Percentiles rank a stretch among this genome's conserved stretches.
Conservation (phyloP, 2,888 invertebrate species). For the Ophion ventricosus region DNA sequence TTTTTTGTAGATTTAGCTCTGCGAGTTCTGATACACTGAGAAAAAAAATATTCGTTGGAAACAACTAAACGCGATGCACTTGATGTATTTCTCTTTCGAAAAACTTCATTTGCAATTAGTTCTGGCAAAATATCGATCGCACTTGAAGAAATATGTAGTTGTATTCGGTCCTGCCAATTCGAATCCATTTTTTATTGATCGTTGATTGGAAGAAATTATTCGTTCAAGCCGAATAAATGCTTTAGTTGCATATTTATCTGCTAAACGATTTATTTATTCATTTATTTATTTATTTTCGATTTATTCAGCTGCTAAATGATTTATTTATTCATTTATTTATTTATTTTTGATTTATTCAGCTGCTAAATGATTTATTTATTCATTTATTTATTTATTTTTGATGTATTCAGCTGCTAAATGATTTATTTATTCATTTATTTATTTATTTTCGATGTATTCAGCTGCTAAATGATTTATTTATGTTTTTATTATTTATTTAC, state of each 20-base stretch:
- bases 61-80: background rate
- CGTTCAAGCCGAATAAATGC: background rate
- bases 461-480: too few species aligned
- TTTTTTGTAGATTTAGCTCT: background rate
- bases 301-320: background rate
- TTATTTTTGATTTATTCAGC: background rate
- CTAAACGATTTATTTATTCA: background rate
- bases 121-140: background rate
- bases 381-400: too few species aligned
- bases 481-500: too few species aligned
- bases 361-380: background rate
- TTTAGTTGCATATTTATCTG: background rate
- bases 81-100: background rate
- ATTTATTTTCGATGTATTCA: too few species aligned
- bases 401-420: background rate
- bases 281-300: background rate
- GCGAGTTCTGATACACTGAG: background rate
- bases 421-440: background rate
- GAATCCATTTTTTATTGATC: background rate
- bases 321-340: background rate
- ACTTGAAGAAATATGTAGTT: background rate
- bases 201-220: background rate
- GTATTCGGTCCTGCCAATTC: background rate
- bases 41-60: background rate
- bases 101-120: background rate